phyloP scores from a whole-genome alignment of 1,140 invertebrate species.

The Propsilocerus akamusi region DNA sequence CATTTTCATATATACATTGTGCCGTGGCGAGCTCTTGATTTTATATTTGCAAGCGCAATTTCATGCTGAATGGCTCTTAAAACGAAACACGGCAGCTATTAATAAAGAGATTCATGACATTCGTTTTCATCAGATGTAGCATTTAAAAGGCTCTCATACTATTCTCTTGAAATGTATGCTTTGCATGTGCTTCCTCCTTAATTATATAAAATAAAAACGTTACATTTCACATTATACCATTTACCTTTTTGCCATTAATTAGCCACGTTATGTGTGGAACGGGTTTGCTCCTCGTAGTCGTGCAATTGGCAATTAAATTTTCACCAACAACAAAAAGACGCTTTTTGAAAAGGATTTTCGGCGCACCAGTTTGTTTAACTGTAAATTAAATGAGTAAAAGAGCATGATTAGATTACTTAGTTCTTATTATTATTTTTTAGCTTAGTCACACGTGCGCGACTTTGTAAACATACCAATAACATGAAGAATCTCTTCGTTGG shows the following conservation, averaged over 20 bases:
- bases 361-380: conserved; percentile 50
- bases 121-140: neutral
- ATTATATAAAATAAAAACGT: no score
- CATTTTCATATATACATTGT: no score
- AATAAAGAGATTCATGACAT: conserved; percentile 3
- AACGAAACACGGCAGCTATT: neutral
- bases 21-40: no score
- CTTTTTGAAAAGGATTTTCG: conserved; percentile 51
- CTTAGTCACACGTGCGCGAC: neutral
- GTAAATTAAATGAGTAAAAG: conserved; percentile 17
- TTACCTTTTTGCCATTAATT: conserved; percentile 62
- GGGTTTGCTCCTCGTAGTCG: conserved; percentile 49
- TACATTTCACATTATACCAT: no score
- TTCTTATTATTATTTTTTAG: no score
- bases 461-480: conserved; percentile 46
- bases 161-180: no score
- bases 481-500: conserved; percentile 44
- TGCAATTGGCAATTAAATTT: conserved; percentile 53
- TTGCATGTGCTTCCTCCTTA: no score
- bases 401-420: no score
- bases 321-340: conserved; percentile 45
- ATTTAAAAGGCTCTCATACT: no score
- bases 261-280: conserved; percentile 65
- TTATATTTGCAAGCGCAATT: no score
- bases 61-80: neutral